phyloP scores from a whole-genome alignment of 2,888 invertebrate species.

The Acronicta leporina region DNA sequence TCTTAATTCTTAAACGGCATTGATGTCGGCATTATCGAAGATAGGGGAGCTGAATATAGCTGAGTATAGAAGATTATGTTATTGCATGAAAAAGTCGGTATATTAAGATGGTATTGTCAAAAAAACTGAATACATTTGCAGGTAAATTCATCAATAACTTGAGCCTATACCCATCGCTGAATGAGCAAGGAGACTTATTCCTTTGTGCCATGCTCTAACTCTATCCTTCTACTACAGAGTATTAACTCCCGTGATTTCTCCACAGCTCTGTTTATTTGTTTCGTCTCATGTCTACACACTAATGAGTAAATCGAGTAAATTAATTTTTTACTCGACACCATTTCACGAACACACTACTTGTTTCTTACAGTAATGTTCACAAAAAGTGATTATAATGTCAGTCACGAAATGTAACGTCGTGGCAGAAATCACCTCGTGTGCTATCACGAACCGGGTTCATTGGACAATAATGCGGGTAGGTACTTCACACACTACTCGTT shows the following conservation, averaged over 20 bases:
- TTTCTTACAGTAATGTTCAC: constrained; percentile 55
- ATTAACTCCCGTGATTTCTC: too few species aligned
- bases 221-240: too few species aligned
- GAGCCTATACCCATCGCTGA: too few species aligned
- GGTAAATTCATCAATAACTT: too few species aligned
- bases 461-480: constrained; percentile 61
- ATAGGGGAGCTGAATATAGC: too few species aligned
- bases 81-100: too few species aligned
- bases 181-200: too few species aligned
- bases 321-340: constrained; percentile 29
- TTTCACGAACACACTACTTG: constrained; percentile 43
- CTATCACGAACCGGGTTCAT: constrained; percentile 67
- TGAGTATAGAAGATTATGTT: too few species aligned
- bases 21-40: too few species aligned
- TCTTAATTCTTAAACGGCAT: constrained; percentile 4
- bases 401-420: constrained; percentile 63
- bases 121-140: too few species aligned
- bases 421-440: constrained; percentile 58
- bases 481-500: constrained; percentile 41
- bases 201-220: too few species aligned
- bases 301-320: constrained; percentile 2
- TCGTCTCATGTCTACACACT: background rate
- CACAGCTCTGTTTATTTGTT: constrained; percentile 4
- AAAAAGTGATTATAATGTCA: constrained; percentile 59
- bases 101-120: too few species aligned